Base-by-base conservation (phyloP, 2,888 invertebrate genomes). In the Catocala sponsa region DNA sequence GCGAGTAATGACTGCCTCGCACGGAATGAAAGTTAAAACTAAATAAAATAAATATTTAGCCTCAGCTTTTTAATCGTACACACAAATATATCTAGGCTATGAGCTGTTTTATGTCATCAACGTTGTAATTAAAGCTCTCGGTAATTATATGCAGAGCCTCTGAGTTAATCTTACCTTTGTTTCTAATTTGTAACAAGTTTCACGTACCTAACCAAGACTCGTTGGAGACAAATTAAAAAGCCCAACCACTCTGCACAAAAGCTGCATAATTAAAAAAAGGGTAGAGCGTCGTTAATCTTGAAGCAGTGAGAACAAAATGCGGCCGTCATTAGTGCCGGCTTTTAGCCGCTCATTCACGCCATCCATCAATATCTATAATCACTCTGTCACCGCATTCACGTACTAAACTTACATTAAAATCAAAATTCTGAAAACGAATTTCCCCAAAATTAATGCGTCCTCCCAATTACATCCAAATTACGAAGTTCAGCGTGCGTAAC, bases 251-350 rank as follows among this genome's bases (percentile, higher is more conserved):
- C 68, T 59, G 70, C 73, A 77, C 76, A 84, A 83, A 84, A 80
- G 81, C 79, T 84, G 84, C 79, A 87, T 89, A 88, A 88, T 91
- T 88, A 88, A 89, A 88, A 69, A 87, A 89, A 81, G 86, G 85
- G 86, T 82, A 81, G 80, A 81, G 79, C 70, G 73, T 80, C 80
- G 79, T 90, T 87, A 88, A 89, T 88, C 87, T 87, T 84, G 74
- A 79, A 78, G 76, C 76, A 59, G 63, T 73, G 74, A 74, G 79
- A 83, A 79, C 74, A 80, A 85, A 88, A 86, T 83, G 82, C 76
- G 82, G 75, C 78, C 80, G 73, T 84, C 86, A 84, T 89, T 88
- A 86, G 66, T 65, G 60, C 65, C 55, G 66, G 63, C 63, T 72
- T 67, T 65, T 66, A 57, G 61, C 67, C 70, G 68, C 69, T 76